Percentiles rank a stretch among this genome's conserved stretches.
Conservation (phyloP, 2,113 vertebrate genomes). For the Pelusios castaneus region DNA sequence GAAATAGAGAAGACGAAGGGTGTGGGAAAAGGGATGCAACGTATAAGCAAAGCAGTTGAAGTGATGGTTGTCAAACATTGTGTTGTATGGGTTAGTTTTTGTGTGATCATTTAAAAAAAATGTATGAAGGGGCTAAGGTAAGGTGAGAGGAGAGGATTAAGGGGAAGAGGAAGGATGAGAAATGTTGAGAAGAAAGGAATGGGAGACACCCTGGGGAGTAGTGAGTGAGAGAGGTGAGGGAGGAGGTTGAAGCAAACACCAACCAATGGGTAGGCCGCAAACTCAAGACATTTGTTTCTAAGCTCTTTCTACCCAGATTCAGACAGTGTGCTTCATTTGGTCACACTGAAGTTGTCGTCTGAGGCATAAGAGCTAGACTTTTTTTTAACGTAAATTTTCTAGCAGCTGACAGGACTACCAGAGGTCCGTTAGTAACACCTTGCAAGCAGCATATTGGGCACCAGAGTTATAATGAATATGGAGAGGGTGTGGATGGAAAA, state of each 20-base stretch:
- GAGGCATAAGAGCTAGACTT: not conserved
- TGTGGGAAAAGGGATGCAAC: not conserved
- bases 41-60: not conserved
- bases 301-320: too few relatives aligned
- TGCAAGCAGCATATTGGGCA: not conserved
- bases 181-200: not conserved
- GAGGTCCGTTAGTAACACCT: not conserved
- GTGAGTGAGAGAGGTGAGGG: not conserved
- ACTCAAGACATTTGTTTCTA: too few relatives aligned
- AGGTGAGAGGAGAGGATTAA: not conserved
- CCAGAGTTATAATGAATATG: not conserved
- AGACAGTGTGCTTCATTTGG: not conserved
- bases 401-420: not conserved
- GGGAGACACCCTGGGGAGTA: not conserved
- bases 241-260: not conserved
- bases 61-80: not conserved
- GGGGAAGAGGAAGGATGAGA: not conserved
- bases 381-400: not conserved
- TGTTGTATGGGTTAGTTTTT: not conserved
- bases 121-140: not conserved
- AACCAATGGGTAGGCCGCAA: not conserved
- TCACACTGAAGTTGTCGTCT: not conserved
- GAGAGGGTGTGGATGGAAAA: not conserved
- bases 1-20: not conserved
- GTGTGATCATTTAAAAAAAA: not conserved